Evolutionary conservation across 2,113 vertebrate species (phyloP).

Genomic region (Lonchura striata): DNA sequence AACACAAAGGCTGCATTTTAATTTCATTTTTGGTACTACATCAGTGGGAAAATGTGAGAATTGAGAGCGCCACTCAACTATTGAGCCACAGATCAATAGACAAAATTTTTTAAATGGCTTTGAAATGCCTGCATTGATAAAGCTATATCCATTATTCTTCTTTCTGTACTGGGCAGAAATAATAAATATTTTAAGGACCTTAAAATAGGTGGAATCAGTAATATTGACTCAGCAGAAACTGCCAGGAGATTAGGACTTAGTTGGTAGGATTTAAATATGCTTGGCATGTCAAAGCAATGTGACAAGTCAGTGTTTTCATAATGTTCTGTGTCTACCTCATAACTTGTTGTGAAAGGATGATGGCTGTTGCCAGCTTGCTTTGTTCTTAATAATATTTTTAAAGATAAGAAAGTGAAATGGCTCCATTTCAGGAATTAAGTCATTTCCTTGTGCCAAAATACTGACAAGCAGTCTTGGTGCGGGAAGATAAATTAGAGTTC

Average conservation of each 20-base stretch:
- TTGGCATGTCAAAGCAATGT: conserved; percentile 40
- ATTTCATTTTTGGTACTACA: not conserved
- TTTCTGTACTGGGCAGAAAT: not conserved
- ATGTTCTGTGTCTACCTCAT: not conserved
- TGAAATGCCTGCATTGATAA: conserved; percentile 12
- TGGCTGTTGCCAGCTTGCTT: conserved; percentile 34
- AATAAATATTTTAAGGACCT: conserved; percentile 31
- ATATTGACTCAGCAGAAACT: conserved; percentile 28
- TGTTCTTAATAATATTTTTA: conserved; percentile 21
- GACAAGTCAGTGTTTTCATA: conserved; percentile 26
- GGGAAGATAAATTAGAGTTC: not conserved
- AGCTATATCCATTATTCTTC: not conserved
- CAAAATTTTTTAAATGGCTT: conserved; percentile 13
- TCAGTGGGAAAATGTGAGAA: not conserved
- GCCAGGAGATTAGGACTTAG: conserved; percentile 4
- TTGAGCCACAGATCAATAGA: not conserved
- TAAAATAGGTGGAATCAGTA: conserved; percentile 20
- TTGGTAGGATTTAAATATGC: conserved; percentile 13
- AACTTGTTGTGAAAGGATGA: conserved; percentile 26
- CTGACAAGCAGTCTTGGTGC: not conserved
- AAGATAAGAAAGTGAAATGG: conserved; percentile 35
- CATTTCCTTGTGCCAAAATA: not conserved
- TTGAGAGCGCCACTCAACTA: not conserved
- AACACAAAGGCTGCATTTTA: not conserved
- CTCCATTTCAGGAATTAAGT: conserved; percentile 51